These are phyloP conservation scores for Mythimna ferrago DNA, from an alignment of 2,888 invertebrate species.

Conservation along the genomic window DNA sequence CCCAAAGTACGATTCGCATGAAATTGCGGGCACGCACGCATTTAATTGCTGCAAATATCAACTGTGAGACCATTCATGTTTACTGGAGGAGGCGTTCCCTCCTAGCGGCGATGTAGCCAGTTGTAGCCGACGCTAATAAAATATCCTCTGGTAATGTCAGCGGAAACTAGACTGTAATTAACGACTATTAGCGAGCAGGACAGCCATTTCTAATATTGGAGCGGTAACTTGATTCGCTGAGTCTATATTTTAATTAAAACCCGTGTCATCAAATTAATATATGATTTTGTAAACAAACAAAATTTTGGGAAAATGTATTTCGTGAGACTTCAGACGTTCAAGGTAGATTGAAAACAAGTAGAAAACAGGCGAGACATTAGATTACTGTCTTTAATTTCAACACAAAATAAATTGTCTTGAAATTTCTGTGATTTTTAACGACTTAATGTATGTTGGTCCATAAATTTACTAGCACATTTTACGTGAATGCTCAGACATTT, in stretches of 20 bases:
- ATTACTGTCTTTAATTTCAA: conserved; percentile 64
- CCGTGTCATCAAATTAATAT: conserved; percentile 18
- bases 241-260: conserved; percentile 26
- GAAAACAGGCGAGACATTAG: conserved; percentile 56
- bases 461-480: conserved; percentile 84
- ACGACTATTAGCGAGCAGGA: conserved; percentile 42
- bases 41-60: conserved; percentile 56
- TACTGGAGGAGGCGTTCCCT: conserved; percentile 47
- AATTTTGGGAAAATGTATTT: conserved; percentile 18
- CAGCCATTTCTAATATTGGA: conserved; percentile 33
- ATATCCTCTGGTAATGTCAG: conserved; percentile 45
- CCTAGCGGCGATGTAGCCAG: conserved; percentile 33
- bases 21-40: conserved; percentile 55
- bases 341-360: conserved; percentile 40
- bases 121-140: conserved; percentile 46
- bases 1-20: conserved; percentile 52
- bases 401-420: conserved; percentile 73
- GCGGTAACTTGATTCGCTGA: conserved; percentile 13
- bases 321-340: conserved; percentile 46
- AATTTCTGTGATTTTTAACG: conserved; percentile 82
- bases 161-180: conserved; percentile 54
- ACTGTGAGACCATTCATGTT: conserved; percentile 50
- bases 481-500: conserved; percentile 85
- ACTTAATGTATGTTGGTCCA: conserved; percentile 77
- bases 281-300: conserved; percentile 44